Base-by-base conservation (phyloP, 2,797 vertebrate species). In the Eulemur albifrons region DNA sequence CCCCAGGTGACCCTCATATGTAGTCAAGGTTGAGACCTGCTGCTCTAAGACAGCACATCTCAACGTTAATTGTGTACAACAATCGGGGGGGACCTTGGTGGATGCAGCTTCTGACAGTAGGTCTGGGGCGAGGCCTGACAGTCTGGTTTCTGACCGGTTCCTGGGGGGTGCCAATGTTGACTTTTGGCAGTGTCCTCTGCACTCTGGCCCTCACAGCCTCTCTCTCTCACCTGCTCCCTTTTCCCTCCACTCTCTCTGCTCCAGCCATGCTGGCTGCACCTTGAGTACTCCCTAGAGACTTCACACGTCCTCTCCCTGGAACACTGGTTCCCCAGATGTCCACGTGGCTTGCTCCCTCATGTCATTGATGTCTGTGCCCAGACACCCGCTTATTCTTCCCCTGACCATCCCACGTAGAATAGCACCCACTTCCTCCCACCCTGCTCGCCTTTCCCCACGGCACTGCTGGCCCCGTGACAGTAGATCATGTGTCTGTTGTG, bases 161-260 rank as follows among this genome's bases (percentile, higher is more conserved):
- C 57, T 7, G 9, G 80, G 15, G 4, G 40, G 23, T 48, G 14
- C 48, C 10, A 2, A 13, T 3, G 2, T 11, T 90, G 70, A 0
- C 11, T 40, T 14, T 25, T 38, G 38, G 30, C 9, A 35, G 65
- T 0, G 0, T 2, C 27, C 57, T n/a, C n/a, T 50, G 10, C 3
- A 27, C 14, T 50, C 38, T 67, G 93, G 25, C 45, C 23, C 54
- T 35, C 35, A 23, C 4, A 18, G 4, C 3, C 5, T 7, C 38
- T 75, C 45, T n/a, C 9, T 48, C 6, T 3, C 76, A n/a, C 17
- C 25, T 65, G 25, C 18, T 12, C 6, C 17, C 15, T 8, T 25
- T n/a, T 17, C 17, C 21, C 27, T 2, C 8, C 5, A 6, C 14
- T 2, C 18, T 30, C 43, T 76, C 15, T 32, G 8, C 5, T 70